Percentiles rank a stretch among this genome's conserved stretches.
These are phyloP conservation scores for Ochropleura plecta DNA, from an alignment of 2,888 invertebrate genomes.

Conservation along the genomic window DNA sequence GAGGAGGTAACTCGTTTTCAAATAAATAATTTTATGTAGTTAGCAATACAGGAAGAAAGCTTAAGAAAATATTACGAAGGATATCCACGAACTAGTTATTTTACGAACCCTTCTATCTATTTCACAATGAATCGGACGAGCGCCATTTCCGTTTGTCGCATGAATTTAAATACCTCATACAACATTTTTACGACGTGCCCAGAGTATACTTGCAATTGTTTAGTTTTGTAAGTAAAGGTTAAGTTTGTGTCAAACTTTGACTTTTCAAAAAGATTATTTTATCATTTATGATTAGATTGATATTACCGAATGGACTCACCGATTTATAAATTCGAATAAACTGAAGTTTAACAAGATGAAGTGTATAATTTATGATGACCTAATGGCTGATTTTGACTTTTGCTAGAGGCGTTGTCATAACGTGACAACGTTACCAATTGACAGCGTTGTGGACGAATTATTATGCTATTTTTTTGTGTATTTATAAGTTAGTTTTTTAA, in stretches of 20 bases:
- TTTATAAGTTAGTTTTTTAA: no score
- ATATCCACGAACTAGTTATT: conserved; percentile 34
- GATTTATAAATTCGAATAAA: background rate
- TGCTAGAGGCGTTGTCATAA: no score
- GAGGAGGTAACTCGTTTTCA: background rate
- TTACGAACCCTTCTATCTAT: conserved; percentile 50
- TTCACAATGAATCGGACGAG: conserved; percentile 50
- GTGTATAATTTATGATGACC: no score
- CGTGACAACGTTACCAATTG: no score
- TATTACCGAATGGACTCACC: background rate
- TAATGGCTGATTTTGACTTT: no score
- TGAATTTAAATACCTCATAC: conserved; percentile 49
- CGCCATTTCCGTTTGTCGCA: conserved; percentile 43
- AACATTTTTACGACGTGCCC: conserved; percentile 46
- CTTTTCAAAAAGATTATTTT: background rate
- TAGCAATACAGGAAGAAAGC: conserved; percentile 25
- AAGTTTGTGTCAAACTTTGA: conserved; percentile 6
- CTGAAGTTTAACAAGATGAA: no score
- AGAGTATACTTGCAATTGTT: conserved; percentile 42
- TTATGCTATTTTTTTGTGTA: no score
- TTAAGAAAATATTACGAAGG: conserved; percentile 17
- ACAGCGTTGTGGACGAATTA: no score
- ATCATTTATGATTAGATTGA: background rate
- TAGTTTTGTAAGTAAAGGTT: conserved; percentile 28
- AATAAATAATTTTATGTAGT: background rate